phyloP scores from a whole-genome alignment of 2,888 invertebrate species.

The Alcis repandata region DNA sequence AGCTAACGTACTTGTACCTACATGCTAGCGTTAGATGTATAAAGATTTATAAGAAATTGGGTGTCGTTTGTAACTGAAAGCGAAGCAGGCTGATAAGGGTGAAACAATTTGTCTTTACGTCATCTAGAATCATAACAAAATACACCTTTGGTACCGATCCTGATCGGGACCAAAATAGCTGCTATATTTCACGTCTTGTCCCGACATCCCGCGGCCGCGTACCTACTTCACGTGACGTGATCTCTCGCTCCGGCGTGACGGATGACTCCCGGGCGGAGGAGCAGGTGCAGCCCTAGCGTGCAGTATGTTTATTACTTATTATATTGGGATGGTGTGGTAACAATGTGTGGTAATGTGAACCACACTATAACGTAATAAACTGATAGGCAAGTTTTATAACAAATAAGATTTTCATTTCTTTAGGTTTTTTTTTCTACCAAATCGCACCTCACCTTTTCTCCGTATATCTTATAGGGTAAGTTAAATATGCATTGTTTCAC shows the following conservation, averaged over 20 bases:
- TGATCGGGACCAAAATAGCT: constrained; percentile 11
- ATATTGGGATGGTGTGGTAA: background rate
- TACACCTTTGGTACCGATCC: constrained; percentile 2
- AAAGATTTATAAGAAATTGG: background rate
- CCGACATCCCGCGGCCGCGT: constrained; percentile 7
- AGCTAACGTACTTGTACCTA: background rate
- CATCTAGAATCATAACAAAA: constrained; percentile 6
- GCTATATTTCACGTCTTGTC: constrained; percentile 22
- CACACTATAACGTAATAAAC: too few species aligned
- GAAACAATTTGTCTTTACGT: background rate
- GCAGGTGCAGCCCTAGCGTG: constrained; percentile 8
- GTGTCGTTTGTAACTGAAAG: background rate
- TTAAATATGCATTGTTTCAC: too few species aligned
- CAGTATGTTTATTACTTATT: background rate
- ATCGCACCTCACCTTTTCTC: too few species aligned
- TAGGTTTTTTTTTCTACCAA: too few species aligned
- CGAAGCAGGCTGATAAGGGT: background rate
- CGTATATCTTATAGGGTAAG: too few species aligned
- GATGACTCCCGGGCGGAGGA: constrained; percentile 35
- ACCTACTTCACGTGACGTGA: constrained; percentile 39
- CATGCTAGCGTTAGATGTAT: background rate
- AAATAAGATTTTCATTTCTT: too few species aligned
- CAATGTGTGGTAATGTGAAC: too few species aligned
- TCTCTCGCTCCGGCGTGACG: constrained; percentile 39
- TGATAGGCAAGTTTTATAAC: too few species aligned